A percentile compares a stretch with the other conserved stretches of the same genome.
phyloP scores from a whole-genome alignment of 1,140 invertebrate species.

The Drosophila lacteicornis region DNA sequence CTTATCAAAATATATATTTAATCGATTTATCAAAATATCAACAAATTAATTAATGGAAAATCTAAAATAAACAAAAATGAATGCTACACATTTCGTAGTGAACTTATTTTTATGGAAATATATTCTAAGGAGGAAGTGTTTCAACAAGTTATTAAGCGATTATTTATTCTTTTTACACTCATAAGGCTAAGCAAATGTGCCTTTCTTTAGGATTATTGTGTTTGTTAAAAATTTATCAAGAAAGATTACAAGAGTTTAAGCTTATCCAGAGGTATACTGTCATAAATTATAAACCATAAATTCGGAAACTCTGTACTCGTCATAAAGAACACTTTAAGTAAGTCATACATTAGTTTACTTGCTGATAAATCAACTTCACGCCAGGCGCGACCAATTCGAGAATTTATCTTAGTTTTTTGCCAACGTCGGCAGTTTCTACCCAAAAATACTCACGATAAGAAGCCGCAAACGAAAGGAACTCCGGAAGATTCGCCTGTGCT shows the following conservation, averaged over 20 bases:
- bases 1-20: neutral
- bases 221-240: neutral
- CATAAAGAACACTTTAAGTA: neutral
- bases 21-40: neutral
- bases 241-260: neutral
- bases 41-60: neutral
- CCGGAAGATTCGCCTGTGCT: constrained; percentile 87
- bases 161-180: no score
- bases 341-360: neutral
- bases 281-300: neutral
- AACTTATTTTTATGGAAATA: neutral
- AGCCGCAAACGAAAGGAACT: constrained; percentile 91
- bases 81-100: no score
- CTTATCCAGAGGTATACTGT: neutral
- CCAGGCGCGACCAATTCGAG: constrained; percentile 25
- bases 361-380: neutral
- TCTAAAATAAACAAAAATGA: neutral
- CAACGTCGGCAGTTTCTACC: constrained; percentile 84
- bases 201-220: no score
- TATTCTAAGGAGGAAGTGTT: neutral
- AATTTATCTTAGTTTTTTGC: constrained; percentile 36
- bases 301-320: neutral
- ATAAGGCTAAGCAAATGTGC: no score
- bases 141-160: neutral
- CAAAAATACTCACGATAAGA: constrained; percentile 91